phyloP scores from a whole-genome alignment of 2,113 vertebrate genomes.

The Myxocyprinus asiaticus region DNA sequence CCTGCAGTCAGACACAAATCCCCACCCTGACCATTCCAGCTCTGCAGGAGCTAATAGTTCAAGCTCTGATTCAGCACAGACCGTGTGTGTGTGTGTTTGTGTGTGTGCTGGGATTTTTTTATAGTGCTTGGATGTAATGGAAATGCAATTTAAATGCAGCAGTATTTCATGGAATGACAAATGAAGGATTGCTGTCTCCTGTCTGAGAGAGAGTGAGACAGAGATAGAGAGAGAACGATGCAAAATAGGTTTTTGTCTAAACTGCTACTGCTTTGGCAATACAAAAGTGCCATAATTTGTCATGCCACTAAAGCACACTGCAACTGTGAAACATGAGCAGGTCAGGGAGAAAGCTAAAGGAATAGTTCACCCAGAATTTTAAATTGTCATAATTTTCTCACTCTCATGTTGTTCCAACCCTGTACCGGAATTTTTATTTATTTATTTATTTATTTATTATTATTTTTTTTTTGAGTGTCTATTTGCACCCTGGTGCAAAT shows the following conservation, averaged over 20 bases:
- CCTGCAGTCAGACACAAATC: conserved; percentile 19
- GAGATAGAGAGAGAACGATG: conserved; percentile 13
- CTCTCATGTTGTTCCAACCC: too few relatives aligned
- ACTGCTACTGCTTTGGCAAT: conserved; percentile 5
- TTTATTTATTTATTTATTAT: too few relatives aligned
- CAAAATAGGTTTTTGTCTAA: conserved; percentile 23
- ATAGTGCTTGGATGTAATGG: conserved; percentile 21
- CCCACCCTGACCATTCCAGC: conserved; percentile 17
- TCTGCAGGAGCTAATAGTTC: neutral
- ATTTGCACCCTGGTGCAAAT: too few relatives aligned
- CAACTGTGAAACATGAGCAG: neutral
- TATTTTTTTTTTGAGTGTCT: too few relatives aligned
- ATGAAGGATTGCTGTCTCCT: conserved; percentile 26
- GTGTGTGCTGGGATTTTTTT: neutral
- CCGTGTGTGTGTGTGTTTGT: conserved; percentile 19
- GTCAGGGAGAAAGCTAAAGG: too few relatives aligned
- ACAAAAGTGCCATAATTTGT: neutral
- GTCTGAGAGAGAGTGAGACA: conserved; percentile 6
- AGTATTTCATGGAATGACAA: conserved; percentile 32
- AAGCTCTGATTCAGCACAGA: neutral
- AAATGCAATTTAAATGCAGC: conserved; percentile 45
- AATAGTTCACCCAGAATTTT: too few relatives aligned
- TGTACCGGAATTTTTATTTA: too few relatives aligned
- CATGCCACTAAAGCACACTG: neutral
- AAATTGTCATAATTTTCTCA: too few relatives aligned